A percentile compares a stretch with the other conserved stretches of the same genome.
Conservation (phyloP, 2,797 vertebrate genomes). For the Chlorospingus semifuscus region DNA sequence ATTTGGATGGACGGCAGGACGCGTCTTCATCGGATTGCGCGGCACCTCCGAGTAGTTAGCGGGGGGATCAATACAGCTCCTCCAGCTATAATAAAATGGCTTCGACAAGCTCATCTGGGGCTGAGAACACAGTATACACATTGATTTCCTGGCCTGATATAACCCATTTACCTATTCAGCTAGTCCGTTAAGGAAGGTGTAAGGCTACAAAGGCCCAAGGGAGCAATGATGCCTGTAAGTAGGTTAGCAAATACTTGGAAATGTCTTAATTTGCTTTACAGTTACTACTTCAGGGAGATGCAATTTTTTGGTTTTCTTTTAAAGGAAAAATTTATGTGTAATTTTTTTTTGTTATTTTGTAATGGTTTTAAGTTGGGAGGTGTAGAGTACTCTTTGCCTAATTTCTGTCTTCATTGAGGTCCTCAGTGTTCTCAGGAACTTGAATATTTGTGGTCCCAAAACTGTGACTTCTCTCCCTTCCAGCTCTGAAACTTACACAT, state of each 20-base stretch:
- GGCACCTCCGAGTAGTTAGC: constrained; percentile 79
- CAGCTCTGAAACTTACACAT: background rate
- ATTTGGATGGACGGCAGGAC: constrained; percentile 74
- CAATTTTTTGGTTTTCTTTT: background rate
- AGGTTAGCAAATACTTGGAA: constrained; percentile 79
- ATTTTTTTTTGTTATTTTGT: background rate
- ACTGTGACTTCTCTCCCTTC: background rate
- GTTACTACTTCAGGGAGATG: constrained; percentile 59
- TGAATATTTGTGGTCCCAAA: background rate
- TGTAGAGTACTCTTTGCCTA: background rate
- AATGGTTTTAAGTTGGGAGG: background rate
- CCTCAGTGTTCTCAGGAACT: background rate
- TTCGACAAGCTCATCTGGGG: constrained; percentile 82
- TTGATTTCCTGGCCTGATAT: constrained; percentile 85
- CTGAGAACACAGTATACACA: constrained; percentile 80
- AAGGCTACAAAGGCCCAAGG: constrained; percentile 77
- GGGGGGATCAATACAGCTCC: constrained; percentile 81
- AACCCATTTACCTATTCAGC: constrained; percentile 87
- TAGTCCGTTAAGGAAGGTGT: constrained; percentile 80
- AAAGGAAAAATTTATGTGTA: background rate
- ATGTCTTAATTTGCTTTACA: constrained; percentile 79
- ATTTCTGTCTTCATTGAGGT: background rate
- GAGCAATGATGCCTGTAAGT: constrained; percentile 81
- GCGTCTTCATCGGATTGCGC: constrained; percentile 77
- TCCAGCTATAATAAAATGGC: constrained; percentile 82